Base-by-base conservation (phyloP, 1,140 invertebrate genomes). In the Drosophila willistoni region DNA sequence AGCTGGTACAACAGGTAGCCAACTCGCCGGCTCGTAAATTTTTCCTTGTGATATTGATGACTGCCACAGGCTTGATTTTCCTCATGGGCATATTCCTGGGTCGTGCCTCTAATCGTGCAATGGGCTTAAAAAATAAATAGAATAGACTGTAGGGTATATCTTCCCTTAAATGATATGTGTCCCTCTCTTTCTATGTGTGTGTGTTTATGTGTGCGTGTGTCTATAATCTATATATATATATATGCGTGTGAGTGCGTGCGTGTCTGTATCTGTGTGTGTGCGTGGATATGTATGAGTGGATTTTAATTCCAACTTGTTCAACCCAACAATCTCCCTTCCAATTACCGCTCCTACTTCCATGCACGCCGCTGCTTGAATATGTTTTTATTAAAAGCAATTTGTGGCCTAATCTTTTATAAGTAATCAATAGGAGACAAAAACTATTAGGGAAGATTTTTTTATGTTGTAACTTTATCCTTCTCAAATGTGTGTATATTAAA, bases 81-180 rank as follows among this genome's bases (percentile, higher is more conserved):
- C 94, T 97, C 10, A 93, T 95, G 22, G 97, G 97, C 51, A 92
- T 98, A 63, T 96, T 96, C 74, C 97, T 96, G 91, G 97, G 97
- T 1, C 93, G 96, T 76, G 94, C 96, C 25, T 96, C 96, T 3
- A 95, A 96, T 86, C 93, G 95, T 89, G 94, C 95, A 79, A 94
- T 94, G 90, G 93, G 94, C 64, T 93, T 94, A 91, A 96, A 96
- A 91, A 95, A 91, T 85, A 91, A 91, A 90, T 91, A 91, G 73
- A 70, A 64, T 60, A 73, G 64, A 69, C 66, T 57, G 56, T 73
- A 74, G 73, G 83, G 85, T 60, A 64, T 73, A 76, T 64, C 25
- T 33, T 66, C 47, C 47, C 56, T 19, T 17, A 22, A 17, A 73
- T 67, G 39, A 56, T 77, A 73, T 62, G 42, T 22, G 9, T 51